Evolutionary conservation across 2,888 invertebrate genomes (phyloP), one percentile per base, ranked within the genome.

Genomic region (Oligia latruncula): DNA sequence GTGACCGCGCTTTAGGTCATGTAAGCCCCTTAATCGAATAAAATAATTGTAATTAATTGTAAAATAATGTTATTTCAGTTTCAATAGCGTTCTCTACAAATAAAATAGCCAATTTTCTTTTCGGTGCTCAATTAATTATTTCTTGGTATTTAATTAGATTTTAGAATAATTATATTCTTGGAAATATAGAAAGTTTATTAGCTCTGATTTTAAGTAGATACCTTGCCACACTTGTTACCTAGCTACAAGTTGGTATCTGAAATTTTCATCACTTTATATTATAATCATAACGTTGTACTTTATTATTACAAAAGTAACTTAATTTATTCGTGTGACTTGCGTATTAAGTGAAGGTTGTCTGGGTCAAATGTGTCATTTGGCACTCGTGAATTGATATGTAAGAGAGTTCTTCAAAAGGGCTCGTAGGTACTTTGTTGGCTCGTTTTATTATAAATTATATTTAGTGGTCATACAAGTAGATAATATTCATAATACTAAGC

Each of bases 311-410:
- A 77, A 77, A 74, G 23, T 83, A 64, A 70, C 13, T 66, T 78
- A 75, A 73, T 83, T 81, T 79, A 73, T 84, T 82, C 55, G 40
- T 84, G 71, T 84, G 86, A 82, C 78, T 87, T 82, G 87, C 78
- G 74, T 23, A 40, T 66, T 71, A 64, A 52, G 55, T 86, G 76
- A 80, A 86, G 78, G 79, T 62, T 87, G 87, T 87, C 86, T 87
- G 87, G 82, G 87, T 66, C 87, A 52, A 78, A 35, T 20, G 70
- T 76, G 75, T 78, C 77, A 77, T 74, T 73, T 67, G 52, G 65
- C 29, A 82, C 46, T 62, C n/a, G n/a, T 49, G 72, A 70, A 60
- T 78, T 70, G 11, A 62, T 17, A 76, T 74, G 74, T 23, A 46
- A 35, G 17, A 75, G 70, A 73, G 55, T 17, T 23, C 43, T 70